phyloP scores from a whole-genome alignment of 2,797 vertebrate genomes.

The Simalia tracyae region DNA sequence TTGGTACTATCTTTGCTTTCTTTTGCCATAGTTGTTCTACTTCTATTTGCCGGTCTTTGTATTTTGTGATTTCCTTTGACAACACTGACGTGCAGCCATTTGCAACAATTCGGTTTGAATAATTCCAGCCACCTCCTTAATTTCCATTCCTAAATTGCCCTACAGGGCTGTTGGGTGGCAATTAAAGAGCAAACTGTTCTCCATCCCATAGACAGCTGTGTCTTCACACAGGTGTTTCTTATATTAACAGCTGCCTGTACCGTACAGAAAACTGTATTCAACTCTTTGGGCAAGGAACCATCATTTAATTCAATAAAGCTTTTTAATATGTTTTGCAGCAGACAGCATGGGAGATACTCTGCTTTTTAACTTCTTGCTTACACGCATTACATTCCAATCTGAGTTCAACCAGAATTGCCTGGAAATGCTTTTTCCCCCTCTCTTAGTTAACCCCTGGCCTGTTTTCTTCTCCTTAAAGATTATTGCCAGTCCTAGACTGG shows the following conservation, averaged over 20 bases:
- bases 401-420: background rate
- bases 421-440: background rate
- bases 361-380: background rate
- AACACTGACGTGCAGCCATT: background rate
- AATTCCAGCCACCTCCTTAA: background rate
- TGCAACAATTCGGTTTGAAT: background rate
- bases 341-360: background rate
- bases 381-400: background rate
- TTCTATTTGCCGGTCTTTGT: too few relatives aligned
- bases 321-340: background rate
- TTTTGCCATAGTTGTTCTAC: too few relatives aligned
- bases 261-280: background rate
- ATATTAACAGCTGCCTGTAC: background rate
- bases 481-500: background rate
- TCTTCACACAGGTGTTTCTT: background rate
- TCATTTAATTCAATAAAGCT: background rate
- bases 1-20: too few relatives aligned
- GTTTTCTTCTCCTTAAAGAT: background rate
- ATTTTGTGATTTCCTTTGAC: background rate
- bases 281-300: background rate
- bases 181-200: constrained; percentile 24
- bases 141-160: constrained; percentile 19
- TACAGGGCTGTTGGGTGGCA: constrained; percentile 32
- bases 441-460: background rate
- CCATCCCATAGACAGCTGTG: background rate